Percentiles rank a stretch among this genome's conserved stretches.
These are phyloP conservation scores for Mastomys natalensis DNA, from an alignment of 2,113 vertebrate genomes.

Conservation along the genomic window DNA sequence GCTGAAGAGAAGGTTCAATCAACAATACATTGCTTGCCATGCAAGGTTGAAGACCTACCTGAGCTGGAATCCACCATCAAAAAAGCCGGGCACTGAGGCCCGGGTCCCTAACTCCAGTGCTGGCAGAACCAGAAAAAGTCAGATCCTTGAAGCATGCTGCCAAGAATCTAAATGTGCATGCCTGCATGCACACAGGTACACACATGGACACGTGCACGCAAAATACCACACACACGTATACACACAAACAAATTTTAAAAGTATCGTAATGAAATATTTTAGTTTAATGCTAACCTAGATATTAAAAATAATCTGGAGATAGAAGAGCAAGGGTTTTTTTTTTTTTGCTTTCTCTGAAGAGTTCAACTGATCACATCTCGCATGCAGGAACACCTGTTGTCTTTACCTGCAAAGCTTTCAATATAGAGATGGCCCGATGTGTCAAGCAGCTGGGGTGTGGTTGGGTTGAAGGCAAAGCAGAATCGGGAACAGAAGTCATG, in stretches of 20 bases:
- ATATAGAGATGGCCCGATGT: background rate
- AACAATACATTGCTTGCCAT: background rate
- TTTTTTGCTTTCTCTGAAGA: background rate
- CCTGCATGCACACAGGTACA: no score
- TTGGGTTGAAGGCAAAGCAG: background rate
- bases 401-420: background rate
- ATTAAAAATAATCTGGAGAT: conserved; percentile 12
- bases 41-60: background rate
- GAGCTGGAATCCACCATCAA: background rate
- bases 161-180: background rate
- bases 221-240: background rate
- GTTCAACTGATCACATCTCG: background rate
- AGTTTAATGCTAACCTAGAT: background rate
- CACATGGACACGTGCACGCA: background rate
- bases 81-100: background rate
- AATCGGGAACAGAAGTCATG: background rate
- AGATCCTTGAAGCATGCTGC: background rate
- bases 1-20: background rate
- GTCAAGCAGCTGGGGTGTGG: background rate
- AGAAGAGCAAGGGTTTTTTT: background rate
- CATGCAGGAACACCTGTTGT: background rate
- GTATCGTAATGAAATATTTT: background rate
- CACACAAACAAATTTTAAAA: background rate
- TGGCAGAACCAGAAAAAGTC: background rate
- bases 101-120: background rate